A percentile compares a stretch with the other conserved stretches of the same genome.
Evolutionary conservation across 2,113 vertebrate genomes (phyloP).

Genomic region (Dendropsophus ebraccatus): DNA sequence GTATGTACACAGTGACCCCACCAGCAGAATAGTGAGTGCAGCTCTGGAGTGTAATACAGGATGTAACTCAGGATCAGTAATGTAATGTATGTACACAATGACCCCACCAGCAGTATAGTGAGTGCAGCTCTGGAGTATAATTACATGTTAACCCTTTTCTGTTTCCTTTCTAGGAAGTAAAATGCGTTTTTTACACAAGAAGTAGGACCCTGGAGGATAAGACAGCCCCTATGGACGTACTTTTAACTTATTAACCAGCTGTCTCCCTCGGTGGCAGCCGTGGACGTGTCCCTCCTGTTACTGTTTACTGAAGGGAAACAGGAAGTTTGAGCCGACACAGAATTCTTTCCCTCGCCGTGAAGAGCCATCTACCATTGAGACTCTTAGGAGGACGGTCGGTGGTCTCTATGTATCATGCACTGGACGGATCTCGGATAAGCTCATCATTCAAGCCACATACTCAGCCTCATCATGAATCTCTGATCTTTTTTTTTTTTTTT

Average conservation of each 20-base stretch:
- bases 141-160: conserved; percentile 17
- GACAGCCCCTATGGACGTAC: not conserved
- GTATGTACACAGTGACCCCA: not conserved
- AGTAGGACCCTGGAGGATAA: conserved; percentile 63
- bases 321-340: conserved; percentile 3
- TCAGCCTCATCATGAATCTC: conserved; percentile 30
- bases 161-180: conserved; percentile 83
- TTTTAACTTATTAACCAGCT: conserved; percentile 46
- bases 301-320: conserved; percentile 5
- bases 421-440: conserved; percentile 63
- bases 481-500: conserved; percentile 64
- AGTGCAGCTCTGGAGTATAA: too few species aligned
- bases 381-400: not conserved
- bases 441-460: conserved; percentile 59
- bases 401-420: conserved; percentile 63
- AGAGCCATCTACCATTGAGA: not conserved
- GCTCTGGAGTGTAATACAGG: not conserved
- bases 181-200: conserved; percentile 99
- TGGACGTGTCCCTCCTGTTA: not conserved
- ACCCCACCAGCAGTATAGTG: not conserved
- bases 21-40: not conserved
- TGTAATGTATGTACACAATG: too few species aligned
- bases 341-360: not conserved
- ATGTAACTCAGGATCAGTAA: not conserved
- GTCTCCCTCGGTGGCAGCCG: not conserved